Evolutionary conservation across 2,888 invertebrate genomes (phyloP), one percentile per base, ranked within the genome.

Genomic region (Oegoconia quadripuncta): DNA sequence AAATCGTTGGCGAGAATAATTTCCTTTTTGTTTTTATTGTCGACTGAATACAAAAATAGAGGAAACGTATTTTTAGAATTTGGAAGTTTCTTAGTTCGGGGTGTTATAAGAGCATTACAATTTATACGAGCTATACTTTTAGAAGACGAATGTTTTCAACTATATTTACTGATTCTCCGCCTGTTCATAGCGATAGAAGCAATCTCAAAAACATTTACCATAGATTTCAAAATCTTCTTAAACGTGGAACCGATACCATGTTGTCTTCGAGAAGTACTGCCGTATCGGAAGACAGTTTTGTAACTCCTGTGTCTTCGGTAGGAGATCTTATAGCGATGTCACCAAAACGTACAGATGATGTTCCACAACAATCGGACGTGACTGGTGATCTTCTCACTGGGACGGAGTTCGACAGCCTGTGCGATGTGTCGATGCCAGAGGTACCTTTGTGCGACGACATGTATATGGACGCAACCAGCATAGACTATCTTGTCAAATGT

Each of bases 401-500:
- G 9, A 44, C 69, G 1, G 77, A 78, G n/a, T 75, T 72, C 44
- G 80, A 80, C 48, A 81, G 74, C 52, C 76, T 79, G 33, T 78
- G 83, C 53, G 83, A 86, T 54, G 70, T 82, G 20, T 83, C 86
- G 2, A 82, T 84, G 82, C 75, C 71, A 45, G 86, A 83, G 50
- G 52, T 77, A 26, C 74, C 74, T 1, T 44, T 55, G 14, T 68
- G 64, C 33, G 79, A 82, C 33, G 76, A 81, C 70, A 83, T 89
- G 60, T 90, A 89, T 48, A 84, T 88, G 42, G 90, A 91, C 62
- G 83, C 90, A n/a, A 79, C 71, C 25, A 84, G 83, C 41, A 78
- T 91, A 44, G 90, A 90, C 56, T 90, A 87, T 52, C 73, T 90
- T 9, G 74, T 88, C 23, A 81, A 81, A 45, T 88, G 87, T 50